Evolutionary conservation across 2,888 invertebrate genomes (phyloP).

Genomic region (Sialis lutaria): DNA sequence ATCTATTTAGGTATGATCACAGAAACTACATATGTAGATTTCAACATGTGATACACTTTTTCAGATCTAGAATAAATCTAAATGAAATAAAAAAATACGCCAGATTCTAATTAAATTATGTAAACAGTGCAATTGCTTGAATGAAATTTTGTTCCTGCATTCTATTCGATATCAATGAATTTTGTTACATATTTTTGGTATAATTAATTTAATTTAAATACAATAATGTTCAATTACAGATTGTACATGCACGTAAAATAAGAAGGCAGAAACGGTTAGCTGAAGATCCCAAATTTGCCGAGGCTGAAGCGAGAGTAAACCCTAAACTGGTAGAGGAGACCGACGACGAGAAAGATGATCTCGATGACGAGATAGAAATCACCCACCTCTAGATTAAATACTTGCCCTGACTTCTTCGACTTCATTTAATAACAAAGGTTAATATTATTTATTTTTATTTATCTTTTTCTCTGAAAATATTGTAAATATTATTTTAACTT

Average conservation of each 20-base stretch:
- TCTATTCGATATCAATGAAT: neutral
- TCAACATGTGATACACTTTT: no score
- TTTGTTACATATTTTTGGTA: no score
- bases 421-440: no score
- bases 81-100: no score
- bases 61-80: no score
- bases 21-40: no score
- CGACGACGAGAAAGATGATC: constrained; percentile 73
- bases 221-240: neutral
- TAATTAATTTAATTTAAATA: no score
- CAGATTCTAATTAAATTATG: no score
- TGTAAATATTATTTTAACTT: neutral
- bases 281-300: constrained; percentile 48
- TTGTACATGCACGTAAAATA: neutral
- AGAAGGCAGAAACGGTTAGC: constrained; percentile 55
- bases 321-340: constrained; percentile 46
- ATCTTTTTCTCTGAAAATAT: neutral
- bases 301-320: constrained; percentile 37
- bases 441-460: neutral
- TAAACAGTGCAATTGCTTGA: no score
- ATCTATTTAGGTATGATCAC: no score
- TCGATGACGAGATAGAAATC: constrained; percentile 75
- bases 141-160: no score
- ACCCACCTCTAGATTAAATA: constrained; percentile 48
- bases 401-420: neutral